Base-by-base conservation (phyloP, 2,888 invertebrate genomes). In the Phyto melanocephala region DNA sequence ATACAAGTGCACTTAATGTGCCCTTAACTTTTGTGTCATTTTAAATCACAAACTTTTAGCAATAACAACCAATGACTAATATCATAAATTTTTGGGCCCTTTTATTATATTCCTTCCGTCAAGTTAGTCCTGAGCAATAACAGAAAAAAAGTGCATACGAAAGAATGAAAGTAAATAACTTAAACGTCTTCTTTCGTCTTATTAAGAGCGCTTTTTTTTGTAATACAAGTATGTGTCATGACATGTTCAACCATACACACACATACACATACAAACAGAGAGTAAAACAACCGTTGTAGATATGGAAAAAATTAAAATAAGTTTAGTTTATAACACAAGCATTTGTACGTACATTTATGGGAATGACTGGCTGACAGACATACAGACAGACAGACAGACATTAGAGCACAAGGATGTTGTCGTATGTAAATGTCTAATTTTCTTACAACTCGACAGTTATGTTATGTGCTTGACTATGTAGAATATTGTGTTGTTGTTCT, bases 361-460 rank as follows among this genome's bases (percentile, higher is more conserved):
- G 28, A 68, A 68, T 22, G 17, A 62, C 52, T 28, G 60, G 50
- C 62, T 74, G 40, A 33, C 60, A 68, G 52, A 45, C 37, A 35
- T 2, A 47, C 35, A 15, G 35, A 60, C 47, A 22, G 35, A 15
- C 63, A 63, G 65, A 54, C 68, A 60, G 62, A 35, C 60, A 75
- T 47, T 33, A 40, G 10, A 37, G 54, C 28, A 77, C 37, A 72
- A 72, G 76, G 71, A 77, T 81, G 67, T 77, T 58, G 81, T 81
- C 76, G 71, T 80, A 80, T 80, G 80, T 76, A 71, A 76, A 80
- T 80, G 80, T 76, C 81, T 81, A 77, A 77, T 76, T 72, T 77
- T 81, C 81, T 77, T 77, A 77, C 67, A 77, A 81, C 76, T 63
- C 76, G 76, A 72, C 65, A 68, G 33, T 71, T 62, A 35, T 63